These are phyloP conservation scores for Phalacrocorax pelagicus DNA, from an alignment of 2,113 vertebrate species.

Conservation along the genomic window DNA sequence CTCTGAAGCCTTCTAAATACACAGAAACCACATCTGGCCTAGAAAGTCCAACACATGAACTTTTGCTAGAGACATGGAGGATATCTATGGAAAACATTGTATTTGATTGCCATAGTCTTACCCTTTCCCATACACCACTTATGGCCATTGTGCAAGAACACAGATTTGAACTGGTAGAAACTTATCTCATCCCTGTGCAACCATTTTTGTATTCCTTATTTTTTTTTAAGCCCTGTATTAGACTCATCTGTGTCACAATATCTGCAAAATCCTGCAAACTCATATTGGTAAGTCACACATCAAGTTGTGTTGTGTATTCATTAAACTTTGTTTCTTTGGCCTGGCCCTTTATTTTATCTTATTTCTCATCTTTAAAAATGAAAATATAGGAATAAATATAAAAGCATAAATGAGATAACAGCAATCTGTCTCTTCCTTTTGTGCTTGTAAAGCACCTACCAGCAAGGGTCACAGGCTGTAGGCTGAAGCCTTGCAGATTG, in stretches of 20 bases:
- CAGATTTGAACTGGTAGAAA: not conserved
- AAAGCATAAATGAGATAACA: not conserved
- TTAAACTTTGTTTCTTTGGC: not conserved
- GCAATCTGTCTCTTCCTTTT: not conserved
- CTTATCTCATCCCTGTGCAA: not conserved
- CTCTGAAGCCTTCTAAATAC: not conserved
- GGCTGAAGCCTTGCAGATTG: not conserved
- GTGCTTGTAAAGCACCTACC: not conserved
- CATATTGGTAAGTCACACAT: accelerated
- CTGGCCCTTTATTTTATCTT: not conserved
- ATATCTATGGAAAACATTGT: not conserved
- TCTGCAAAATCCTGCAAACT: not conserved
- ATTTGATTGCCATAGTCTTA: not conserved
- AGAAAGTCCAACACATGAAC: not conserved
- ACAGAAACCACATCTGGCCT: not conserved
- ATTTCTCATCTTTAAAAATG: not conserved
- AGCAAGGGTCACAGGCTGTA: not conserved
- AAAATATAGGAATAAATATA: not conserved
- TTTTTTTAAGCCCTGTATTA: not conserved
- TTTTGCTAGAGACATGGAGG: not conserved
- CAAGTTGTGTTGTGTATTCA: not conserved
- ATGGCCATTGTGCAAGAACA: not conserved
- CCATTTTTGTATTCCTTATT: not conserved
- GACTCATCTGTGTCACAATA: not conserved
- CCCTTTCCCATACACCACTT: not conserved